Evolutionary conservation across 2,113 vertebrate species (phyloP).

Genomic region (Passerina amoena): DNA sequence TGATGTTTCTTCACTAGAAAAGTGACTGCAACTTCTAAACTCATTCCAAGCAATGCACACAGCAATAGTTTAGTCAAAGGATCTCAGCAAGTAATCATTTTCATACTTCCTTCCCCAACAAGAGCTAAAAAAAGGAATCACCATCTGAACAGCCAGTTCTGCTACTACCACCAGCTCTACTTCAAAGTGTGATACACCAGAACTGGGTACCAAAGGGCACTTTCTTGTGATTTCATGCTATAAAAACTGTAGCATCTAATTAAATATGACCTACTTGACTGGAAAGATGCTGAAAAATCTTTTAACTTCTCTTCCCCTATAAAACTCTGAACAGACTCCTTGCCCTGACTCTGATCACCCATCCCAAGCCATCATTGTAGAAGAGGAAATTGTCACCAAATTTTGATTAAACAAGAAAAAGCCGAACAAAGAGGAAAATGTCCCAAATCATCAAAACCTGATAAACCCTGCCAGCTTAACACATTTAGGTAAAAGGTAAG

Average conservation of each 20-base stretch:
- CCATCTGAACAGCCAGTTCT: constrained; percentile 31
- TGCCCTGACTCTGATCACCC: background rate
- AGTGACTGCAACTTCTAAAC: background rate
- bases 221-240: constrained; percentile 29
- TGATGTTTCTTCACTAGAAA: background rate
- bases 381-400: background rate
- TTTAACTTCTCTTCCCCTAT: background rate
- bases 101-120: background rate
- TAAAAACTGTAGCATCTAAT: constrained; percentile 44
- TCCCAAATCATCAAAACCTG: background rate
- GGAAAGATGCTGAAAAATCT: background rate
- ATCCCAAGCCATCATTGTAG: background rate
- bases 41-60: background rate
- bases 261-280: constrained; percentile 48
- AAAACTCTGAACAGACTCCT: background rate
- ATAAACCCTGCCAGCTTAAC: background rate
- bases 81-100: constrained; percentile 18
- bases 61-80: background rate
- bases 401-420: background rate
- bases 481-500: background rate
- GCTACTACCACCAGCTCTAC: background rate
- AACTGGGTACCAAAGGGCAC: constrained; percentile 18
- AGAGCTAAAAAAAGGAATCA: constrained; percentile 39
- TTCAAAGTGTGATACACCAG: constrained; percentile 31
- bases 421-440: background rate